Conservation (phyloP, 2,888 invertebrate genomes). For the Lissonota sp. region DNA sequence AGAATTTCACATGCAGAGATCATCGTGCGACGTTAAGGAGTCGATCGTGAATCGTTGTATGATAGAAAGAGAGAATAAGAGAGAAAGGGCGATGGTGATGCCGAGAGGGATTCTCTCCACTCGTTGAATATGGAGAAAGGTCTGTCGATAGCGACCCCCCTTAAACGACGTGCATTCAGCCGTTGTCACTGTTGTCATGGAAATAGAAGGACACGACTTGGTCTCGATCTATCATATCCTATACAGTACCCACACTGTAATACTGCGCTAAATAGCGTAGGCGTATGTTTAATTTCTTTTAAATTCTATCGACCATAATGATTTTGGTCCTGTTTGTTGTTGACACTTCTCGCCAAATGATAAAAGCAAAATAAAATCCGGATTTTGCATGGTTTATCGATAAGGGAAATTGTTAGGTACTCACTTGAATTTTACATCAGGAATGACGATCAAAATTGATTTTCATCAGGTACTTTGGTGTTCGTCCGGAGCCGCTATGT, state of each 20-base stretch:
- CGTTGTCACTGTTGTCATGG: conserved; percentile 72
- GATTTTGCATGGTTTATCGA: no score
- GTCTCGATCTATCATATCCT: conserved; percentile 63
- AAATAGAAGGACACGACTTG: conserved; percentile 70
- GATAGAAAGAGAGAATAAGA: conserved; percentile 69
- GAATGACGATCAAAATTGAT: no score
- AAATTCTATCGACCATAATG: no score
- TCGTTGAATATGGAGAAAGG: conserved; percentile 77
- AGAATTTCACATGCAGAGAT: conserved; percentile 15
- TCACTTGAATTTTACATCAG: no score
- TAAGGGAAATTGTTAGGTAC: no score
- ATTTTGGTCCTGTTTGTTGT: no score
- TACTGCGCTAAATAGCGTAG: conserved; percentile 40
- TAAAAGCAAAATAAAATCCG: no score
- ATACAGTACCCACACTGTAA: conserved; percentile 51
- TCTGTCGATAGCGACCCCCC: conserved; percentile 75
- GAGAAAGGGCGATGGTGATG: conserved; percentile 64
- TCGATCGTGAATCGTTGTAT: conserved; percentile 55
- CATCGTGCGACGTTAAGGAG: conserved; percentile 74
- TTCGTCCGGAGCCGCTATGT: no score
- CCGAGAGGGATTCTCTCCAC: conserved; percentile 71
- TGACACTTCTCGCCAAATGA: no score
- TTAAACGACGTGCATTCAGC: conserved; percentile 75
- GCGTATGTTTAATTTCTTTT: neutral
- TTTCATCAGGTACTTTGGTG: no score